Percentiles rank a stretch among this genome's conserved stretches.
Evolutionary conservation across 92 coral and sea anemone genomes (phyloP).

Genomic region (Epizoanthus rinbou): DNA sequence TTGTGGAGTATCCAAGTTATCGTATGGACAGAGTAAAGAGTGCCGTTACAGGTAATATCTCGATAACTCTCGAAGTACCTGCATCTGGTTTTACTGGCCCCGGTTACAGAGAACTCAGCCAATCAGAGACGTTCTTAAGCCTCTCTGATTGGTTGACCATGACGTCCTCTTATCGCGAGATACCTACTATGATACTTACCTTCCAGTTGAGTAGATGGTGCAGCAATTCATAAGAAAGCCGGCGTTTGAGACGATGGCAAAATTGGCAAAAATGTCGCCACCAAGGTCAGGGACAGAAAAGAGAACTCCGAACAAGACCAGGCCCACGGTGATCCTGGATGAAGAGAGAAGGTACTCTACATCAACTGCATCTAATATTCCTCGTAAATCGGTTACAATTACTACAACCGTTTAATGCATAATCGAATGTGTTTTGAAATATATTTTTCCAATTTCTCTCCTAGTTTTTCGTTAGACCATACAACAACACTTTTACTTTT

Average conservation of each 20-base stretch:
- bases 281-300: conserved; percentile 40
- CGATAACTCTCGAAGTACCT: too few species aligned
- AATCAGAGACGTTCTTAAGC: background rate
- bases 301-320: conserved; percentile 42
- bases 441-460: too few species aligned
- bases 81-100: too few species aligned
- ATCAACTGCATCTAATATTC: background rate
- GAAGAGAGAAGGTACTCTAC: background rate
- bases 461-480: too few species aligned
- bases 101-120: too few species aligned
- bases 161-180: background rate
- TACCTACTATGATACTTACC: conserved; percentile 21
- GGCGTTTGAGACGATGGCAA: conserved; percentile 26
- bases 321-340: conserved; percentile 36
- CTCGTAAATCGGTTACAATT: too few species aligned
- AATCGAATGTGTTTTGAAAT: too few species aligned
- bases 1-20: too few species aligned
- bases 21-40: too few species aligned
- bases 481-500: too few species aligned
- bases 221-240: conserved; percentile 23
- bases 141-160: background rate
- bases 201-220: conserved; percentile 38
- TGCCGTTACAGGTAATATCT: too few species aligned
- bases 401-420: too few species aligned
- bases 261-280: conserved; percentile 40